Percentiles rank a stretch among this genome's conserved stretches.
These are phyloP conservation scores for Cephus runcator DNA, from an alignment of 2,888 invertebrate genomes.

Conservation along the genomic window DNA sequence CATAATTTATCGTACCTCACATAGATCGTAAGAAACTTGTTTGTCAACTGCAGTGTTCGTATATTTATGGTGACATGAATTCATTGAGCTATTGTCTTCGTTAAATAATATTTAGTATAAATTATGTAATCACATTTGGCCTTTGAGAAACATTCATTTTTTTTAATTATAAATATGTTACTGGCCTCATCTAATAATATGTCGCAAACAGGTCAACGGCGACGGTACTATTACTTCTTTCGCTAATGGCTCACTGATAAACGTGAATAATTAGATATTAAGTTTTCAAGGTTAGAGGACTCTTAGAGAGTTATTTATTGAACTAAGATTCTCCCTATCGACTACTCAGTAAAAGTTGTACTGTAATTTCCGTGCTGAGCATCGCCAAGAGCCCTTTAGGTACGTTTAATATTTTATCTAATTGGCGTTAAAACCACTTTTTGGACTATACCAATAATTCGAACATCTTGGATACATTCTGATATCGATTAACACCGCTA, in stretches of 20 bases:
- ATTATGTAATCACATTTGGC: too few relatives aligned
- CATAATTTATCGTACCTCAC: too few relatives aligned
- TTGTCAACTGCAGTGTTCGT: too few relatives aligned
- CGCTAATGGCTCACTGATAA: conserved; percentile 47
- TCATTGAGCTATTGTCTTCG: too few relatives aligned
- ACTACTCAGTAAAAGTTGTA: conserved; percentile 52
- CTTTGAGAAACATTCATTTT: too few relatives aligned
- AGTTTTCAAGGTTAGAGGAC: conserved; percentile 38
- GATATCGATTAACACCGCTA: conserved; percentile 12
- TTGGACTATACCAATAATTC: conserved; percentile 25
- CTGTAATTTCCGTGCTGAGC: conserved; percentile 31
- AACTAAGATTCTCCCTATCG: conserved; percentile 51
- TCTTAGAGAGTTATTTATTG: conserved; percentile 47
- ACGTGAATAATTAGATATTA: conserved; percentile 41
- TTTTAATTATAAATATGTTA: too few relatives aligned
- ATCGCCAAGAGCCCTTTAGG: conserved; percentile 19
- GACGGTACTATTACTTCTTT: conserved; percentile 30
- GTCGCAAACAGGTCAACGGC: too few relatives aligned
- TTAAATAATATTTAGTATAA: too few relatives aligned
- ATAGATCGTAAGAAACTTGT: too few relatives aligned
- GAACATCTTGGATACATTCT: conserved; percentile 33
- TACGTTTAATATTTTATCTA: too few relatives aligned
- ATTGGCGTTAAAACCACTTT: conserved; percentile 35
- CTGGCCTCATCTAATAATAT: too few relatives aligned
- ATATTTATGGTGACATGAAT: too few relatives aligned